Evolutionary conservation across 2,113 vertebrate species (phyloP).

Genomic region (Chloroceryle aenea): DNA sequence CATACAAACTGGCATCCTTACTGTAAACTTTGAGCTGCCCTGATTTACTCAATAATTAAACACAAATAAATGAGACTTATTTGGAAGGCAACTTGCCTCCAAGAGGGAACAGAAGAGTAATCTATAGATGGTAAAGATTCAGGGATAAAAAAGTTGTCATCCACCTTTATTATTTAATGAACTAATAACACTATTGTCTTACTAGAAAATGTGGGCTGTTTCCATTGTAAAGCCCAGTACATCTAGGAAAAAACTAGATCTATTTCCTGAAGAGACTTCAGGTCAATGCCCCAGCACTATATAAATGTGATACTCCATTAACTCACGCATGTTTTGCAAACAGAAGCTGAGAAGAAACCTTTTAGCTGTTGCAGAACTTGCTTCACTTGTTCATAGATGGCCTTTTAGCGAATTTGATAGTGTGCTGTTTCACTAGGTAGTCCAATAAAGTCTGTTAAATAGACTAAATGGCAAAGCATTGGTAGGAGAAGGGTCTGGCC

Average conservation of each 20-base stretch:
- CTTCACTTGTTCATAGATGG: neutral
- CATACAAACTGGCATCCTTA: neutral
- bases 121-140: neutral
- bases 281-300: constrained; percentile 32
- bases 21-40: constrained; percentile 33
- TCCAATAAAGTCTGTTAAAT: constrained; percentile 22
- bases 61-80: constrained; percentile 57
- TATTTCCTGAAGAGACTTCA: constrained; percentile 27
- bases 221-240: neutral
- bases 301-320: constrained; percentile 66
- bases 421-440: neutral
- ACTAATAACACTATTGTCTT: neutral
- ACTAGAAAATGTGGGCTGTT: neutral
- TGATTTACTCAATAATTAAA: neutral
- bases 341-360: constrained; percentile 58
- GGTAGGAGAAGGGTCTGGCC: neutral
- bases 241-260: neutral
- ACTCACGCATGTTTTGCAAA: constrained; percentile 67
- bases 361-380: constrained; percentile 21
- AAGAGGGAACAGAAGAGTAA: neutral
- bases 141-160: neutral
- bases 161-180: constrained; percentile 37
- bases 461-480: neutral
- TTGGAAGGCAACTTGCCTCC: constrained; percentile 24
- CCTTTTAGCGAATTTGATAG: constrained; percentile 41